These are phyloP conservation scores for Thymelicus acteon DNA, from an alignment of 2,888 invertebrate genomes.

Conservation along the genomic window DNA sequence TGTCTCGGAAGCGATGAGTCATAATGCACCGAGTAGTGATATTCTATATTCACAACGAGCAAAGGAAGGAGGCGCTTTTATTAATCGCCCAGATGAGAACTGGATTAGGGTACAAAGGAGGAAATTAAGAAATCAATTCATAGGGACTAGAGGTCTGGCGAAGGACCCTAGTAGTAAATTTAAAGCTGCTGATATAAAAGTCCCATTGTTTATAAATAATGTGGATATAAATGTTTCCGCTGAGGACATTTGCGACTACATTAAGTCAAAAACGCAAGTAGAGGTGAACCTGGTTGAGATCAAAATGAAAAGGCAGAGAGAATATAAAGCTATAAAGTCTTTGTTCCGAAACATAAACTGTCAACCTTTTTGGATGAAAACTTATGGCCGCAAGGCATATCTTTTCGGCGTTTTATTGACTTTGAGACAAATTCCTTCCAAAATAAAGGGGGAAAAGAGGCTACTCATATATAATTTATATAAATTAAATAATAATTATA, in stretches of 20 bases:
- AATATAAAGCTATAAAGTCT: constrained; percentile 1
- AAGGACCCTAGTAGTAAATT: constrained; percentile 9
- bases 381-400: constrained; percentile 18
- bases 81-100: constrained; percentile 7
- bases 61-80: not conserved
- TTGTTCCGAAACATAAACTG: constrained; percentile 7
- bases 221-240: not conserved
- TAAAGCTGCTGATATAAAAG: constrained; percentile 1
- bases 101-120: constrained; percentile 15
- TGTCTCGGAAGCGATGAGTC: constrained; percentile 2
- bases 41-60: not conserved
- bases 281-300: not conserved
- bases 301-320: not conserved
- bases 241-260: not conserved
- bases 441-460: not conserved
- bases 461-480: not conserved
- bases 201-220: constrained; percentile 10
- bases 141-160: constrained; percentile 11
- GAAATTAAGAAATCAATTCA: constrained; percentile 11
- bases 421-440: not conserved
- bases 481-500: not conserved
- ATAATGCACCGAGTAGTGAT: constrained; percentile 10
- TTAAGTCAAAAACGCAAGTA: not conserved
- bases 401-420: constrained; percentile 15
- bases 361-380: not conserved